These are phyloP conservation scores for Cottoperca gobio DNA, from an alignment of 2,797 vertebrate species.

Conservation along the genomic window DNA sequence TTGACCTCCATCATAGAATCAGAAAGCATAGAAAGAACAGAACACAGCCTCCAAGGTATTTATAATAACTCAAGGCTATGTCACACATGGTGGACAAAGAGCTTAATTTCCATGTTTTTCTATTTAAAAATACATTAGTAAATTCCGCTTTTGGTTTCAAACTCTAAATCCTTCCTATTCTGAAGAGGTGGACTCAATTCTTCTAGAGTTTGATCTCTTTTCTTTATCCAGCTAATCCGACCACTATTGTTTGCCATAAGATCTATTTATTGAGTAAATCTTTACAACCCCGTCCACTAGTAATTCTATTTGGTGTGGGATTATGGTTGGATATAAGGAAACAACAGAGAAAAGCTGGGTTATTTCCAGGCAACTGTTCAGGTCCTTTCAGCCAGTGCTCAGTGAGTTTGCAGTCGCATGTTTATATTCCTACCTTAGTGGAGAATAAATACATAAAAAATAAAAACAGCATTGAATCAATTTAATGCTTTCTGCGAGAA, in stretches of 20 bases:
- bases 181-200: constrained; percentile 59
- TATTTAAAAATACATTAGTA: constrained; percentile 44
- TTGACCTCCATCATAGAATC: constrained; percentile 31
- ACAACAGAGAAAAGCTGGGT: constrained; percentile 32
- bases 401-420: background rate
- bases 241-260: constrained; percentile 65
- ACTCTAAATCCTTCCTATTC: constrained; percentile 55
- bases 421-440: constrained; percentile 8
- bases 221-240: constrained; percentile 66
- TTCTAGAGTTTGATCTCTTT: constrained; percentile 52
- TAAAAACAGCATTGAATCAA: constrained; percentile 32
- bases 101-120: constrained; percentile 55
- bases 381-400: constrained; percentile 48
- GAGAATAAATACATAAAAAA: constrained; percentile 27
- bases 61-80: constrained; percentile 20
- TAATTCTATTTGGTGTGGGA: constrained; percentile 75
- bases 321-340: constrained; percentile 61
- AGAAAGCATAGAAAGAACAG: constrained; percentile 15
- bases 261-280: constrained; percentile 73
- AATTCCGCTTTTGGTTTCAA: constrained; percentile 34
- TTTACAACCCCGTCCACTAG: constrained; percentile 62
- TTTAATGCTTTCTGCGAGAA: constrained; percentile 12
- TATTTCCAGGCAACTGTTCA: constrained; percentile 47
- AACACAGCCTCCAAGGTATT: constrained; percentile 26
- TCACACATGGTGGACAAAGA: constrained; percentile 35